phyloP scores from a whole-genome alignment of 2,797 vertebrate genomes.

The Heteromormyrus szaboi region DNA sequence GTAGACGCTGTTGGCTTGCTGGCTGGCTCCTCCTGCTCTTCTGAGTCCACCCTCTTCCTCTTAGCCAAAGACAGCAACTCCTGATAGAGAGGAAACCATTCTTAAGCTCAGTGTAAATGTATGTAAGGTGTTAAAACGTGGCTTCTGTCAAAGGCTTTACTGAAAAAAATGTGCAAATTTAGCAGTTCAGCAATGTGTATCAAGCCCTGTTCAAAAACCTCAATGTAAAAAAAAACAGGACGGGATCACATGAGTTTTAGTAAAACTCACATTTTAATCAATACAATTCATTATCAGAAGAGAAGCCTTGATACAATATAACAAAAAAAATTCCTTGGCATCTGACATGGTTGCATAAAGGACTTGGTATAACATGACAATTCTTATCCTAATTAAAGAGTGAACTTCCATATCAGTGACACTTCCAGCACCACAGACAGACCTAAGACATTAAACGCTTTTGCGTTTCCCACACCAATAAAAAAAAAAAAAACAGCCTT shows the following conservation, averaged over 20 bases:
- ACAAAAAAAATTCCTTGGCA: neutral
- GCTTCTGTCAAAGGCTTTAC: neutral
- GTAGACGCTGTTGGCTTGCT: constrained; percentile 91
- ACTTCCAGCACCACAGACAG: neutral
- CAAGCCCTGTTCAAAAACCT: neutral
- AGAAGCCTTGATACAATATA: neutral
- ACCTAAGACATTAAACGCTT: neutral
- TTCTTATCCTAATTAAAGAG: neutral
- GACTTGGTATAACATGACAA: neutral
- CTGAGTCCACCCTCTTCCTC: constrained; percentile 89
- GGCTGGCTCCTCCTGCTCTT: constrained; percentile 85
- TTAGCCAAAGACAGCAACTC: constrained; percentile 92
- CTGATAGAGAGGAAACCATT: constrained; percentile 48
- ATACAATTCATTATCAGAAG: no score
- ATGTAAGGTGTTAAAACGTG: neutral
- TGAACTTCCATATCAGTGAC: neutral
- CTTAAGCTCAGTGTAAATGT: neutral
- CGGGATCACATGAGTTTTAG: neutral
- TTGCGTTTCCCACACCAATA: neutral
- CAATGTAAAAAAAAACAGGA: neutral
- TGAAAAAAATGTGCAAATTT: neutral
- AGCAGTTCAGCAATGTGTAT: neutral
- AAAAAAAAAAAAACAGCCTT: neutral
- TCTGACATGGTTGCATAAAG: neutral
- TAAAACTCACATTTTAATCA: neutral